Conservation (phyloP, 2,113 vertebrate genomes). For the Zosterops hypoxanthus region DNA sequence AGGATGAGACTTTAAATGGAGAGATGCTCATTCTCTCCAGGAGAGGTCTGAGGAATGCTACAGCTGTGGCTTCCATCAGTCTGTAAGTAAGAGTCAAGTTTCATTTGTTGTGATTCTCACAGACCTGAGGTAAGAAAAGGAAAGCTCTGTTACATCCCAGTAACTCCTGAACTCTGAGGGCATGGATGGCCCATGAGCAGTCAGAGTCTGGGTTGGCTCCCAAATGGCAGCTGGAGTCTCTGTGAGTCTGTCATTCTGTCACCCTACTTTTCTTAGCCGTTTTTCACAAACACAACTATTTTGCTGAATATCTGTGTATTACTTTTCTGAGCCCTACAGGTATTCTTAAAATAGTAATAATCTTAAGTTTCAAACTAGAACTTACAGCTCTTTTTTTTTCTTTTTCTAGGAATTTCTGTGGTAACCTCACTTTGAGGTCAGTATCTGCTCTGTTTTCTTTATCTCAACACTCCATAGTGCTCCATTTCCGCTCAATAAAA, state of each 20-base stretch:
- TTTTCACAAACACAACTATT: not conserved
- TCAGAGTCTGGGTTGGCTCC: not conserved
- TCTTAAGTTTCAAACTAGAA: not conserved
- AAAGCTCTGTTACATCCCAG: not conserved
- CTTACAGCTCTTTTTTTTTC: not conserved
- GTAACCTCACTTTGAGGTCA: not conserved
- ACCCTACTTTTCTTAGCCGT: not conserved
- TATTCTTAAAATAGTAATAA: not conserved
- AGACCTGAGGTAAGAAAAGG: not conserved
- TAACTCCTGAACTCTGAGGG: not conserved
- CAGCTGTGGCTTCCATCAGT: not conserved
- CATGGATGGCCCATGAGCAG: not conserved
- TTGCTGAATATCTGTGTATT: not conserved
- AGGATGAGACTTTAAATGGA: not conserved
- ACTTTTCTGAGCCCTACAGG: not conserved
- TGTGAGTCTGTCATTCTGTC: not conserved
- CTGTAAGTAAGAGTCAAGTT: not conserved
- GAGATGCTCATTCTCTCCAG: not conserved
- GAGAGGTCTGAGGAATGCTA: not conserved
- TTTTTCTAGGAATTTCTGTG: not conserved
- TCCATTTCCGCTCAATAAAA: not conserved
- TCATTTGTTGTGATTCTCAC: not conserved
- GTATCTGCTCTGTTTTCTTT: not conserved
- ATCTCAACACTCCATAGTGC: not conserved
- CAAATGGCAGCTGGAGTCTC: not conserved